Evolutionary conservation across 1,140 invertebrate species (phyloP).

Genomic region (Cryptotermes secundus): DNA sequence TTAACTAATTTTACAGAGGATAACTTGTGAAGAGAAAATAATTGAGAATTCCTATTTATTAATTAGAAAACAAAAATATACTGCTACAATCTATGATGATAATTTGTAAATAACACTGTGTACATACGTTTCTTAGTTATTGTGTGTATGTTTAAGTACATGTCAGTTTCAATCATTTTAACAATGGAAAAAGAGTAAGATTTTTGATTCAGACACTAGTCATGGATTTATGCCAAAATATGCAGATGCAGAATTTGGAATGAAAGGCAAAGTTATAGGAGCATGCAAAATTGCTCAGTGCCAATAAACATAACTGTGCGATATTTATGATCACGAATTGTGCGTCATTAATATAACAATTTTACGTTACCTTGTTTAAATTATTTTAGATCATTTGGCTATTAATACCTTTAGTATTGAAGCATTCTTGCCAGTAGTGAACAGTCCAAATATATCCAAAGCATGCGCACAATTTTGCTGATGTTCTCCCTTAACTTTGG

Average conservation of each 20-base stretch:
- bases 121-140: constrained; percentile 3
- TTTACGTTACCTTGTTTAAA: no score
- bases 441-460: no score
- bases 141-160: not conserved
- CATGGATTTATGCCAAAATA: constrained; percentile 11
- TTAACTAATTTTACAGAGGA: no score
- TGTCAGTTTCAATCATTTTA: not conserved
- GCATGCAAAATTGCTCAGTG: not conserved
- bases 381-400: no score
- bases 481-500: not conserved
- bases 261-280: not conserved
- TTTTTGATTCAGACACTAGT: constrained; percentile 13
- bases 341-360: no score
- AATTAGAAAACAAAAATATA: not conserved
- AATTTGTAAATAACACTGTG: not conserved
- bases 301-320: no score
- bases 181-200: not conserved
- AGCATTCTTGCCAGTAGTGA: no score
- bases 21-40: no score
- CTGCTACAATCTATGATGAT: not conserved
- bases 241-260: not conserved
- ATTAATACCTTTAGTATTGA: no score
- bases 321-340: no score
- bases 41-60: no score
- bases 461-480: no score